phyloP scores from a whole-genome alignment of 2,888 invertebrate genomes.

The Cylindroiulus punctatus region DNA sequence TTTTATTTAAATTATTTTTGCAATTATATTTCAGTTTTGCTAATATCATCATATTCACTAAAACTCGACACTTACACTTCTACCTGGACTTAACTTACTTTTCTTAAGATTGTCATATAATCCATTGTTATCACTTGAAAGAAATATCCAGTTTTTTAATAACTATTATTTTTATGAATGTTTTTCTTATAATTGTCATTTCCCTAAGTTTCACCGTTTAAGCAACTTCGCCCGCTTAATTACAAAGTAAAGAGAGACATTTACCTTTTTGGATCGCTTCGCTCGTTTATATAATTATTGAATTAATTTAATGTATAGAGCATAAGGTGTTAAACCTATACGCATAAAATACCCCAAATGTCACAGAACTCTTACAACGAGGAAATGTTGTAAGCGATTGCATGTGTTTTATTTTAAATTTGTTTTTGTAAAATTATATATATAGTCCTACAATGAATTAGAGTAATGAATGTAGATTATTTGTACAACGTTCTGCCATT shows the following conservation, averaged over 20 bases:
- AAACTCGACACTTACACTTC: too few species aligned
- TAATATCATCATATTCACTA: too few species aligned
- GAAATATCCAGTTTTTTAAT: not conserved
- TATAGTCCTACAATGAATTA: too few species aligned
- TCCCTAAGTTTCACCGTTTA: not conserved
- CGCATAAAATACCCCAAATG: not conserved
- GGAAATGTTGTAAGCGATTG: not conserved
- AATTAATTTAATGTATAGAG: not conserved
- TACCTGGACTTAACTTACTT: too few species aligned
- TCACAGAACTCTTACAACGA: not conserved
- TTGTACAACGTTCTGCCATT: too few species aligned
- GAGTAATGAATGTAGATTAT: too few species aligned
- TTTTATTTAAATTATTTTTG: too few species aligned
- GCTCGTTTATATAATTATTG: not conserved
- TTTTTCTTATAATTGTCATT: not conserved
- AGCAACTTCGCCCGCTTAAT: not conserved
- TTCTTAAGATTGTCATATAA: not conserved
- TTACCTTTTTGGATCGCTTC: not conserved
- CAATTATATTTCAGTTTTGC: too few species aligned
- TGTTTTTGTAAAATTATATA: too few species aligned
- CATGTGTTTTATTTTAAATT: not conserved
- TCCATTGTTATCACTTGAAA: not conserved
- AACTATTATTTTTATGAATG: not conserved
- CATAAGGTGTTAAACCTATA: conserved; percentile 8
- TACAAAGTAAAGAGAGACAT: not conserved